Base-by-base conservation (phyloP, 2,888 invertebrate genomes). In the Amphimallon solstitiale region DNA sequence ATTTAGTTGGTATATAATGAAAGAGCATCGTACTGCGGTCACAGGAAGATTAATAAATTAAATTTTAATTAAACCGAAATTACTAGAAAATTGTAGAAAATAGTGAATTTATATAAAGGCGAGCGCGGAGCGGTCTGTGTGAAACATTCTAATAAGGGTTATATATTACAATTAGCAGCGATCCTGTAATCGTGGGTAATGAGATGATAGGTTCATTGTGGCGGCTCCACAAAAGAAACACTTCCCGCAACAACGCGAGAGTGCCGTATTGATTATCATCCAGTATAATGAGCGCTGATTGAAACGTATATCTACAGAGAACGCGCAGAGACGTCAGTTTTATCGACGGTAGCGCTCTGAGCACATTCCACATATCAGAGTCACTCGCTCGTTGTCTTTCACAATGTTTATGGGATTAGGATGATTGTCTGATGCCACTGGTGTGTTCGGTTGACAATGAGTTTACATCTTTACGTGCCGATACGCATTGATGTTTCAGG, bases 181-280 rank as follows among this genome's bases (percentile, higher is more conserved):
- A 52, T 65, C 65, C 60, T 49, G 59, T 61, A 65, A 65, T 65
- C 61, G 65, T 51, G 51, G 14, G 52, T 52, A 65, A 61, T 65
- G 43, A 65, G 65, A 65, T 60, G 65, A 65, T 51, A 38, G 61
- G 65, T 51, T 61, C 51, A 61, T 61, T 61, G 65, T 65, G 65
- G 48, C 65, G 60, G 65, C 60, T 51, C 29, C 34, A 65, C 65
- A 65, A 65, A 61, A 48, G 65, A 37, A 51, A 40, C 65, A 56
- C 51, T 65, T 65, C 65, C 65, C 51, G 60, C 65, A 65, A 65
- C 65, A 68, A 56, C 65, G 62, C 15, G 60, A 63, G 51, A 61
- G 70, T 70, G 71, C 67, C 68, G 61, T 70, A 71, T 68, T 68
- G 68, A 71, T 67, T 70, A 71, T 71, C 71, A 71, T 70, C 63